phyloP scores from a whole-genome alignment of 2,113 vertebrate genomes.

The Zingel zingel region DNA sequence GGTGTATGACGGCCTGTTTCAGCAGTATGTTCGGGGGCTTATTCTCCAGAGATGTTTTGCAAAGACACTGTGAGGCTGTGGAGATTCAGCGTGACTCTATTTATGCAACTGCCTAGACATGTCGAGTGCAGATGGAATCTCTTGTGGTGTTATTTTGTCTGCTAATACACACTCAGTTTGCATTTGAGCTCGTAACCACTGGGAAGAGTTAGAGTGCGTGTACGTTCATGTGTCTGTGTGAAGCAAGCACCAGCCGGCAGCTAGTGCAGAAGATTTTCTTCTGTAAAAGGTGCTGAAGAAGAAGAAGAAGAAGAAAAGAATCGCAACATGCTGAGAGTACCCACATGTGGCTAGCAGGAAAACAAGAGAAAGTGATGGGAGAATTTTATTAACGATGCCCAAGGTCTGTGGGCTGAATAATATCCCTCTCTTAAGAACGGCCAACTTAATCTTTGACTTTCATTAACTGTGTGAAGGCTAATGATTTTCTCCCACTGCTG shows the following conservation, averaged over 20 bases:
- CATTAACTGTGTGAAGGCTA: slow-evolving; percentile 76
- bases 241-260: slow-evolving; percentile 22
- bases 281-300: slow-evolving; percentile 46
- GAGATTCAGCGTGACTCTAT: slow-evolving; percentile 61
- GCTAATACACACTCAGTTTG: not conserved
- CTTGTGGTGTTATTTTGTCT: slow-evolving; percentile 28
- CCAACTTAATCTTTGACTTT: slow-evolving; percentile 80
- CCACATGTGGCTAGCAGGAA: slow-evolving; percentile 40
- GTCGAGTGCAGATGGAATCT: slow-evolving; percentile 29
- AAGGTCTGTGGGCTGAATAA: slow-evolving; percentile 55
- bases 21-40: slow-evolving; percentile 20
- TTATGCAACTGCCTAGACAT: slow-evolving; percentile 32
- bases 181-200: not conserved
- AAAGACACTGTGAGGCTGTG: slow-evolving; percentile 22
- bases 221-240: not conserved
- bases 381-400: slow-evolving; percentile 69
- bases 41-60: slow-evolving; percentile 31
- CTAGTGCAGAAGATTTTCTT: slow-evolving; percentile 31
- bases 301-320: slow-evolving; percentile 4
- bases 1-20: slow-evolving; percentile 52
- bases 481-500: slow-evolving; percentile 64
- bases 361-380: not conserved
- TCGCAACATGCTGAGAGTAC: slow-evolving; percentile 23
- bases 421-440: slow-evolving; percentile 59
- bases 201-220: not conserved